These are phyloP conservation scores for Myiotriccus ornatus DNA, from an alignment of 2,797 vertebrate species.

Conservation along the genomic window DNA sequence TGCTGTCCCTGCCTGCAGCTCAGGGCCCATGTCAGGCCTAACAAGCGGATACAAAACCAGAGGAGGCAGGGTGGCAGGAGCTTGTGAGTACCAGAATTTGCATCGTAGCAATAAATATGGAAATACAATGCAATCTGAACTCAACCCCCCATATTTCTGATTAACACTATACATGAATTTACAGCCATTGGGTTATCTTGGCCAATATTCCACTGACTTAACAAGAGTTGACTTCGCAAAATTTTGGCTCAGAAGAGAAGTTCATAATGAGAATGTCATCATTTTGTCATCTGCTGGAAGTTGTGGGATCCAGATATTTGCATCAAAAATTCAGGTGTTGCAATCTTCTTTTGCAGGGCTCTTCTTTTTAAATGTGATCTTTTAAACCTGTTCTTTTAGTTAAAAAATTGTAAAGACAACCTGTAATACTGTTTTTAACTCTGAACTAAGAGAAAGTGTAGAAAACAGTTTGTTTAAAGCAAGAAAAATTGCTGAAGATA, in stretches of 20 bases:
- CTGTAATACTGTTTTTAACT: neutral
- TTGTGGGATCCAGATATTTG: neutral
- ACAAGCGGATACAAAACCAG: neutral
- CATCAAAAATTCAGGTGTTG: neutral
- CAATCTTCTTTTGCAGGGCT: neutral
- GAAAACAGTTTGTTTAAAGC: neutral
- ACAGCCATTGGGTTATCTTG: neutral
- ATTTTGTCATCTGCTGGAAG: neutral
- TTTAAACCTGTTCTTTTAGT: neutral
- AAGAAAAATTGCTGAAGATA: neutral
- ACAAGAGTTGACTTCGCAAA: neutral
- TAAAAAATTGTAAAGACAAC: neutral
- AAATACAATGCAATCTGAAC: neutral
- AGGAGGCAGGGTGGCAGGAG: neutral
- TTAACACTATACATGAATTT: neutral
- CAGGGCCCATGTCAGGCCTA: neutral
- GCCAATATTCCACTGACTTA: neutral
- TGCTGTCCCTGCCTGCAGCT: neutral
- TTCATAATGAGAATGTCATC: rapidly evolving
- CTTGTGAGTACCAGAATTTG: neutral
- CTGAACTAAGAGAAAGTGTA: neutral
- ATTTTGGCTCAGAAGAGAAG: neutral
- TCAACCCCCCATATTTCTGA: neutral
- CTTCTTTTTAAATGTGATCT: neutral
- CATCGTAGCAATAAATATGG: neutral